These are phyloP conservation scores for Micoletzkya japonica DNA, from an alignment of 2,888 invertebrate species.

Conservation along the genomic window DNA sequence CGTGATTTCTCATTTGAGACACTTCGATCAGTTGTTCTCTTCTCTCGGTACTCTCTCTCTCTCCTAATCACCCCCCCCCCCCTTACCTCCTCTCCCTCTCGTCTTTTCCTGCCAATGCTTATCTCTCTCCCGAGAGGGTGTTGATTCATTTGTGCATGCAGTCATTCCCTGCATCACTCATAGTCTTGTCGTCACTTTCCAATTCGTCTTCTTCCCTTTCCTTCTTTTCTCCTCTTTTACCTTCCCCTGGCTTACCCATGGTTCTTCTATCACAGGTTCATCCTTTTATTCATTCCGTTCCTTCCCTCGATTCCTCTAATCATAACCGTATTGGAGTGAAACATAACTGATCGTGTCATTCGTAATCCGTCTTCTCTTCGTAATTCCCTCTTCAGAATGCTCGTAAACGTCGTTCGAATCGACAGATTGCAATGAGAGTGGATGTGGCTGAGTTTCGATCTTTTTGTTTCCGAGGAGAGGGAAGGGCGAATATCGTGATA, in stretches of 20 bases:
- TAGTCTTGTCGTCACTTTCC: neutral
- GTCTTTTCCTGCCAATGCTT: neutral
- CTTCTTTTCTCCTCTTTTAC: neutral
- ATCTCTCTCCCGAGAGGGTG: neutral
- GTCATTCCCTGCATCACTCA: neutral
- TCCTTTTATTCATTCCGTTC: neutral
- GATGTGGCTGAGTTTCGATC: slow-evolving; percentile 48
- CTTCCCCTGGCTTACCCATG: neutral
- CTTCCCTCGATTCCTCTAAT: slow-evolving; percentile 1
- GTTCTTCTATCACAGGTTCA: neutral
- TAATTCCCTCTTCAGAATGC: slow-evolving; percentile 9
- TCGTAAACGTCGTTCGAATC: neutral
- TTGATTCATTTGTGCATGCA: neutral
- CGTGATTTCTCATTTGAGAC: no score
- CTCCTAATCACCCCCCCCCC: neutral
- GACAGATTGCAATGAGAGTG: slow-evolving; percentile 31
- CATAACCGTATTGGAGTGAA: neutral
- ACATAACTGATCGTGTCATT: neutral
- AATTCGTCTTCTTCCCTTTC: neutral
- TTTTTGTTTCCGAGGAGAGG: slow-evolving; percentile 63
- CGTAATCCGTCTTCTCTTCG: neutral
- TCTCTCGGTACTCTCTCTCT: neutral
- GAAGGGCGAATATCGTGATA: slow-evolving; percentile 60
- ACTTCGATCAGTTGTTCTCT: neutral
- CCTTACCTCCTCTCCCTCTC: neutral